These are phyloP conservation scores for Clavelina lepadiformis DNA, from an alignment of 23 tunicate genomes.

Conservation along the genomic window DNA sequence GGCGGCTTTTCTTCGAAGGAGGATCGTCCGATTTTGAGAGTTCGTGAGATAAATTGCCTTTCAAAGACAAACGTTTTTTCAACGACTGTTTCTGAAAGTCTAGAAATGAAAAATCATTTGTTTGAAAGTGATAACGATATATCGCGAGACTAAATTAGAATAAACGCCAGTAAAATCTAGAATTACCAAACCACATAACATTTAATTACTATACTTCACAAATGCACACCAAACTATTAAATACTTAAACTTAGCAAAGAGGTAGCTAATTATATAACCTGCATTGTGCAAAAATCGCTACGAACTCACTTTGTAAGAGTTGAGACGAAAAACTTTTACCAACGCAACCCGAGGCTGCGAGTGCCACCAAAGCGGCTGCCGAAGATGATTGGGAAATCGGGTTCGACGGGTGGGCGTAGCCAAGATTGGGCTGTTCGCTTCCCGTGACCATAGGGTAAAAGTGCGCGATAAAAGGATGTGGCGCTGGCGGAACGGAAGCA, in stretches of 20 bases:
- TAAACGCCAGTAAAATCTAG: too few species aligned
- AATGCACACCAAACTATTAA: background rate
- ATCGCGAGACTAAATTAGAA: too few species aligned
- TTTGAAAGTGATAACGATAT: too few species aligned
- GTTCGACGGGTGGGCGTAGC: constrained; percentile 8
- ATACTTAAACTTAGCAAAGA: background rate
- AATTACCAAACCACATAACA: too few species aligned
- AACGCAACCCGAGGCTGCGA: constrained; percentile 38
- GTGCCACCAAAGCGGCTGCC: constrained; percentile 42
- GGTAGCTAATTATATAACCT: too few species aligned
- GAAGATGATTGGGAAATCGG: constrained; percentile 41
- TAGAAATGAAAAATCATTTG: background rate
- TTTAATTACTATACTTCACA: background rate
- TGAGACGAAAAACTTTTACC: constrained; percentile 35
- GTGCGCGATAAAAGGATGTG: constrained; percentile 78
- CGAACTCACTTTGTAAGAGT: constrained; percentile 19
- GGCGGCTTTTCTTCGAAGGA: constrained; percentile 5
- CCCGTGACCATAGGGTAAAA: constrained; percentile 60
- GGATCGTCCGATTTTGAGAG: background rate
- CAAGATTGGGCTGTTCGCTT: constrained; percentile 26
- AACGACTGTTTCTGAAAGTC: constrained; percentile 4
- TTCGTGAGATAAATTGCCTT: background rate
- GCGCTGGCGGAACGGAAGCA: constrained; percentile 29
- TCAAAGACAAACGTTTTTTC: background rate
- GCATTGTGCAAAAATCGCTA: constrained; percentile 7